Evolutionary conservation across 2,797 vertebrate genomes (phyloP).

Genomic region (Eleutherodactylus coqui): DNA sequence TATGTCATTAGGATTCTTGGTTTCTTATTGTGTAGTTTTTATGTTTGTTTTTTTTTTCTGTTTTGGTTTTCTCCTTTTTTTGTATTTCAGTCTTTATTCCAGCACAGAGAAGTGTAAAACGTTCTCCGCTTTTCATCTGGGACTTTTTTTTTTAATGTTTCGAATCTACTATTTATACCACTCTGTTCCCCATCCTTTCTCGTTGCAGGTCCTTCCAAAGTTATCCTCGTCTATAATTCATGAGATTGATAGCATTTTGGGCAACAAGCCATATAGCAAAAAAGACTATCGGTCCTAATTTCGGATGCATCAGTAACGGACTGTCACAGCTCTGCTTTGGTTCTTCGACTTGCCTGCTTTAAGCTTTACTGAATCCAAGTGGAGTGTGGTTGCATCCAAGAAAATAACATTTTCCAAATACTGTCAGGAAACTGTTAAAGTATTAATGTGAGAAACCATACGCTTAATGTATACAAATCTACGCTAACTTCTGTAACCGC

Average conservation of each 20-base stretch:
- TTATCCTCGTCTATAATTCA: constrained; percentile 94
- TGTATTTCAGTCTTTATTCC: too few species aligned
- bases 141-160: neutral
- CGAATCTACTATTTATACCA: neutral
- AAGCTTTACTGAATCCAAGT: constrained; percentile 84
- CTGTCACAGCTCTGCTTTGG: constrained; percentile 70
- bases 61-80: too few species aligned
- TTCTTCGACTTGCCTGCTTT: constrained; percentile 88
- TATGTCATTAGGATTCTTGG: too few species aligned
- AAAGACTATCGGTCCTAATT: constrained; percentile 97
- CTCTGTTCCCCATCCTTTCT: neutral
- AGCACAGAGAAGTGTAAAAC: too few species aligned
- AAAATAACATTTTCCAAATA: constrained; percentile 69
- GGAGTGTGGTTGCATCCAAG: constrained; percentile 72
- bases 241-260: constrained; percentile 98
- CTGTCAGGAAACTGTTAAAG: constrained; percentile 71
- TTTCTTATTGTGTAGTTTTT: too few species aligned
- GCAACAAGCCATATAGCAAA: constrained; percentile 99
- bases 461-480: constrained; percentile 52
- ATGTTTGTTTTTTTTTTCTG: too few species aligned
- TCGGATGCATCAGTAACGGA: constrained; percentile 67
- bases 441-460: constrained; percentile 60
- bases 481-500: constrained; percentile 41
- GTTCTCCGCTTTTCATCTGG: too few species aligned
- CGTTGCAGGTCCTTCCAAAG: constrained; percentile 92